These are phyloP conservation scores for Leptosomus discolor DNA, from an alignment of 2,113 vertebrate species.

Conservation along the genomic window DNA sequence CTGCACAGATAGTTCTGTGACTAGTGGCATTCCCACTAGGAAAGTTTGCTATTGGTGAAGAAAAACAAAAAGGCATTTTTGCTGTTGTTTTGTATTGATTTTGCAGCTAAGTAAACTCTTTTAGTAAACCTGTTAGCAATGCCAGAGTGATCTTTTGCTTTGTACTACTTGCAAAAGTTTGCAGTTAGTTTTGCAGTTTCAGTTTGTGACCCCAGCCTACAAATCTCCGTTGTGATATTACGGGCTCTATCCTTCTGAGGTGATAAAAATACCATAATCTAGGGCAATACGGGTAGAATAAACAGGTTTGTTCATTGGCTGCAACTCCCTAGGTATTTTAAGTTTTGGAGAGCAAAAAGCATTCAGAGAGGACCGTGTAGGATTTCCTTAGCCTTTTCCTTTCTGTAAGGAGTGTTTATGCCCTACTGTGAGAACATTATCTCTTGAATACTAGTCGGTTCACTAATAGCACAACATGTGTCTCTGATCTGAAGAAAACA, in stretches of 20 bases:
- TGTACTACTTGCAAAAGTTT: background rate
- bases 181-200: background rate
- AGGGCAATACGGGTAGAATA: background rate
- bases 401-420: background rate
- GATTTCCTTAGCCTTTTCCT: background rate
- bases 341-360: background rate
- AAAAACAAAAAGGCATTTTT: background rate
- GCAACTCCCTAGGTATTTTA: background rate
- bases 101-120: background rate
- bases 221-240: background rate
- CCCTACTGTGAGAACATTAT: background rate
- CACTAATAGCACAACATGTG: background rate
- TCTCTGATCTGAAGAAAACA: background rate
- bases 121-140: background rate
- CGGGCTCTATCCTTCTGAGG: background rate
- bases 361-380: fast-evolving
- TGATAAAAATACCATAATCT: background rate
- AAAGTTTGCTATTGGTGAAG: background rate
- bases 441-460: background rate
- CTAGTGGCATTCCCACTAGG: background rate
- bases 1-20: background rate
- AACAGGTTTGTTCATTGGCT: background rate
- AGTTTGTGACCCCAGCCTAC: background rate
- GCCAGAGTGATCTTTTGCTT: background rate
- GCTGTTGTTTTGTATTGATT: conserved; percentile 8